phyloP scores from a whole-genome alignment of 64 coral and sea anemone genomes.

The Montipora cactus region DNA sequence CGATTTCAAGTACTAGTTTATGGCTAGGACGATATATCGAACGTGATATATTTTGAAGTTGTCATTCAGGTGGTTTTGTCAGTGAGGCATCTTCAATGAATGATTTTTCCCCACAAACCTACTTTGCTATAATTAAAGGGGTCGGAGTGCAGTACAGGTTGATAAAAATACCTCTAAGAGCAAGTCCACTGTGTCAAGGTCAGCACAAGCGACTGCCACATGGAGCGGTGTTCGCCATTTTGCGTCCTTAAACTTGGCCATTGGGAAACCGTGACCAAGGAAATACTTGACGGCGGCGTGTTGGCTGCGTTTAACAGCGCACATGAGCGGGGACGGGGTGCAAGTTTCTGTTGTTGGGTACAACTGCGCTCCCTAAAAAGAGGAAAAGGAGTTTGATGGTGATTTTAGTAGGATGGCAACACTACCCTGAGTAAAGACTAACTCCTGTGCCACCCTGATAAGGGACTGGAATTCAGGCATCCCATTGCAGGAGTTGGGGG shows the following conservation, averaged over 20 bases:
- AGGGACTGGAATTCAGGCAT: too few relatives aligned
- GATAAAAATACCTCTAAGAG: conserved; percentile 38
- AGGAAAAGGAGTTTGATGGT: neutral
- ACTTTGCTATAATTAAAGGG: too few relatives aligned
- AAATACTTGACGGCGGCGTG: conserved; percentile 56
- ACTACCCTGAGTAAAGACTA: too few relatives aligned
- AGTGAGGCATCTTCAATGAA: too few relatives aligned
- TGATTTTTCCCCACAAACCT: too few relatives aligned
- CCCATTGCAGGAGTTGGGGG: too few relatives aligned
- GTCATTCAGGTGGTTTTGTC: too few relatives aligned
- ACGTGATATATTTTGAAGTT: too few relatives aligned
- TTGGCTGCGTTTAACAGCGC: conserved; percentile 58
- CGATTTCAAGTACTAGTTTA: neutral
- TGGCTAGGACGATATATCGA: too few relatives aligned
- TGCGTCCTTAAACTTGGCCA: conserved; percentile 16
- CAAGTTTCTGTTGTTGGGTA: neutral
- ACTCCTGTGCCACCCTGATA: too few relatives aligned
- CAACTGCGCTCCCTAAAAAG: conserved; percentile 43
- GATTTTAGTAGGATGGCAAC: neutral
- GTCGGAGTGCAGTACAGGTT: neutral
- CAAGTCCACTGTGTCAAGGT: conserved; percentile 57
- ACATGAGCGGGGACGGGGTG: conserved; percentile 48
- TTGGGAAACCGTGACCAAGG: conserved; percentile 25
- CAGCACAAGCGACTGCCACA: conserved; percentile 64
- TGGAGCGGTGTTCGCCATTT: conserved; percentile 68